Evolutionary conservation across 2,797 vertebrate genomes (phyloP).

Genomic region (Gadopsis marmoratus): DNA sequence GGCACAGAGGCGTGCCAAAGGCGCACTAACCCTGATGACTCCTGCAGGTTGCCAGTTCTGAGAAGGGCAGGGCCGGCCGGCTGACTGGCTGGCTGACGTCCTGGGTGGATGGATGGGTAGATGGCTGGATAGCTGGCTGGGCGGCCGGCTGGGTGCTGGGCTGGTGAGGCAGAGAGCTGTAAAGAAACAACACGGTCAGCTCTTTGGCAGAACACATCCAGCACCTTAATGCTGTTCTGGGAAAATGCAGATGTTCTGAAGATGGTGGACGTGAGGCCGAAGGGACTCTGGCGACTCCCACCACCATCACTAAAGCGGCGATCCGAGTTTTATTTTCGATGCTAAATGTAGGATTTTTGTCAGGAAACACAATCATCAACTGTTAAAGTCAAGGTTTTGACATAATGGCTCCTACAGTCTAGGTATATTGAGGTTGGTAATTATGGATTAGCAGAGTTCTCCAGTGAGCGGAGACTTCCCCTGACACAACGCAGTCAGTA

Average conservation of each 20-base stretch:
- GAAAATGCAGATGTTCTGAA: conserved; percentile 54
- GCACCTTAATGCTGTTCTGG: conserved; percentile 50
- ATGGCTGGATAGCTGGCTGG: conserved; percentile 3
- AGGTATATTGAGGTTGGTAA: conserved; percentile 64
- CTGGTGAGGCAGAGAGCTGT: conserved; percentile 64
- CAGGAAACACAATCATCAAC: conserved; percentile 36
- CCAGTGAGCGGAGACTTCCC: conserved; percentile 57
- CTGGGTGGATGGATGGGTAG: conserved; percentile 10
- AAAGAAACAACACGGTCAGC: conserved; percentile 82
- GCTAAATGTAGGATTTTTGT: conserved; percentile 14
- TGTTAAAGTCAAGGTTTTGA: conserved; percentile 50
- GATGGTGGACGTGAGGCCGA: conserved; percentile 25
- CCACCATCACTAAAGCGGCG: background rate
- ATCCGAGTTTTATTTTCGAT: conserved; percentile 20
- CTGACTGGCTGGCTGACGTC: background rate
- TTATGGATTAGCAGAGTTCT: conserved; percentile 76
- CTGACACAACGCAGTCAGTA: conserved; percentile 62
- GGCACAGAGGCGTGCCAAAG: conserved; percentile 70
- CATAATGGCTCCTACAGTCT: conserved; percentile 50
- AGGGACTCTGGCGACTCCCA: conserved; percentile 21
- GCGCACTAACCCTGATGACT: conserved; percentile 85
- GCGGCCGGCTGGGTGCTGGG: conserved; percentile 21
- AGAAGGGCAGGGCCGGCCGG: conserved; percentile 48
- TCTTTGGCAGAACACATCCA: conserved; percentile 69
- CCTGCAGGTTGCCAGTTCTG: conserved; percentile 72